Evolutionary conservation across 2,113 vertebrate species (phyloP).

Genomic region (Apus apus): DNA sequence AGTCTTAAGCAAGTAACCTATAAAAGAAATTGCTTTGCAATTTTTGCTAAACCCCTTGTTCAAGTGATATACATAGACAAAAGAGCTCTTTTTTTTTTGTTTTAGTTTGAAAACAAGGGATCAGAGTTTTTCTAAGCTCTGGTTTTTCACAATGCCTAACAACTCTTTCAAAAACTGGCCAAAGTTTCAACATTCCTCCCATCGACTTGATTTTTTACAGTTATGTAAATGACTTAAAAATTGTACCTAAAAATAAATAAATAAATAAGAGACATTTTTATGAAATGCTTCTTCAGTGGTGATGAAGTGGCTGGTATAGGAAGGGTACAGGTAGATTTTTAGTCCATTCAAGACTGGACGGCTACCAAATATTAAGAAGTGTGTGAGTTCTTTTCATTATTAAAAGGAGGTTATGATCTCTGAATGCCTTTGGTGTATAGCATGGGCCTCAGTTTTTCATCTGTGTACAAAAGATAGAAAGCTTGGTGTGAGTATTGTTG

Average conservation of each 20-base stretch:
- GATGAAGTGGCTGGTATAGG: background rate
- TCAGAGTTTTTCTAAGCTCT: background rate
- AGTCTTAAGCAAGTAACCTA: background rate
- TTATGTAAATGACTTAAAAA: background rate
- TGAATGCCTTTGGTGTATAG: background rate
- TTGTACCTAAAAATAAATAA: too few relatives aligned
- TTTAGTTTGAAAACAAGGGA: background rate
- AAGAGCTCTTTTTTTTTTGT: background rate
- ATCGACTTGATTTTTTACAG: background rate
- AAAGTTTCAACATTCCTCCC: background rate
- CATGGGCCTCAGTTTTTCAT: background rate
- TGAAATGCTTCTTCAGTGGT: background rate
- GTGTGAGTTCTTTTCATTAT: fast-evolving
- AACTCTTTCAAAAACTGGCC: background rate
- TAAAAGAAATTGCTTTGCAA: background rate
- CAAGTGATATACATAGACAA: background rate
- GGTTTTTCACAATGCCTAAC: background rate
- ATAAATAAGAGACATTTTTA: background rate
- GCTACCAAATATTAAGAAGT: background rate
- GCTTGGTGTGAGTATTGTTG: background rate
- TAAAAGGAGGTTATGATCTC: background rate
- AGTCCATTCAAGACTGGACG: background rate
- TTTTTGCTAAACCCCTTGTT: background rate
- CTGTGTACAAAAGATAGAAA: background rate
- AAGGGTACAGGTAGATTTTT: background rate